Evolutionary conservation across 1,140 invertebrate genomes (phyloP).

Genomic region (Platorchestia sp.): DNA sequence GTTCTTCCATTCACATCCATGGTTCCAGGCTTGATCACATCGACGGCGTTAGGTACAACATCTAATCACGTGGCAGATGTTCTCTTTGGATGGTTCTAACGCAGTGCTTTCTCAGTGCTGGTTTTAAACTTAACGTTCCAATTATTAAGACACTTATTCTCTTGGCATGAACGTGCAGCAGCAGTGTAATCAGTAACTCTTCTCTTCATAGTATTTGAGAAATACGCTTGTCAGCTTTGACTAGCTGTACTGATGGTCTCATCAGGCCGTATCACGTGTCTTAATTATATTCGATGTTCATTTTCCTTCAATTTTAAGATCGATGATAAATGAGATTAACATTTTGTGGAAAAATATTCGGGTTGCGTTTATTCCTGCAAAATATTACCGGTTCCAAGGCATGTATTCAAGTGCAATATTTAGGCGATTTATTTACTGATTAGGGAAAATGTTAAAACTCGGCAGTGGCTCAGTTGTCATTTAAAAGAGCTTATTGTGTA

Average conservation of each 20-base stretch:
- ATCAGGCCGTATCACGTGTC: no score
- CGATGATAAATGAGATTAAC: no score
- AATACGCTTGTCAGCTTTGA: not conserved
- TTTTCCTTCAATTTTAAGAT: not conserved
- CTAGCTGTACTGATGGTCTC: not conserved
- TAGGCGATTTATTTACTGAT: no score
- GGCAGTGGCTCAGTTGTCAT: no score
- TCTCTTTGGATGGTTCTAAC: not conserved
- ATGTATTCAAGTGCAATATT: not conserved
- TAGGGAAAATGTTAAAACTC: no score
- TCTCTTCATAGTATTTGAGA: not conserved
- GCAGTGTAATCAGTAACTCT: not conserved
- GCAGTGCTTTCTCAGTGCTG: not conserved
- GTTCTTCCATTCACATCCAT: not conserved
- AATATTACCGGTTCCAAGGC: not conserved
- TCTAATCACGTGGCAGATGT: not conserved
- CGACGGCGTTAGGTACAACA: not conserved
- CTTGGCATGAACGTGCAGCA: not conserved
- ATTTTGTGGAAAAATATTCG: not conserved
- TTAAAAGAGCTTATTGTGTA: no score
- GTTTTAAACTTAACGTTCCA: not conserved
- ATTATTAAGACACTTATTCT: not conserved
- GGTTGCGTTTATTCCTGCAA: not conserved
- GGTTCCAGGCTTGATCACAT: not conserved
- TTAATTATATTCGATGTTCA: not conserved